These are phyloP conservation scores for Euclidia mi DNA, from an alignment of 2,888 invertebrate genomes.

Conservation along the genomic window DNA sequence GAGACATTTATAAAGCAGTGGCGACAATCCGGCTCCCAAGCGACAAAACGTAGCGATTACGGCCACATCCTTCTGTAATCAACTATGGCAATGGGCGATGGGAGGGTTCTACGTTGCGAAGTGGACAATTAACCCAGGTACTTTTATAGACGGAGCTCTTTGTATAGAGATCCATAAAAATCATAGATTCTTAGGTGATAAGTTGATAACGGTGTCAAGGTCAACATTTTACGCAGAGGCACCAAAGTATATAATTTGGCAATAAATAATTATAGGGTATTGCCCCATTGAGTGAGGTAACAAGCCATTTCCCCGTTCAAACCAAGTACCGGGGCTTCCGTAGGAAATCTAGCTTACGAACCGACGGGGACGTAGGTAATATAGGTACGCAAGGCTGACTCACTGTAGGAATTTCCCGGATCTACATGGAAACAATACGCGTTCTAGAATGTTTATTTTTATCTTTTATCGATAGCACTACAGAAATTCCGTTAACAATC, in stretches of 20 bases:
- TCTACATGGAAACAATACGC: constrained; percentile 1
- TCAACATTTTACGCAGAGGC: neutral
- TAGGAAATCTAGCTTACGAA: constrained; percentile 8
- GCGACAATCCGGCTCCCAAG: neutral
- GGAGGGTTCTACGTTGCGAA: neutral
- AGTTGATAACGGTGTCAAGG: constrained; percentile 2
- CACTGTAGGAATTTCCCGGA: constrained; percentile 3
- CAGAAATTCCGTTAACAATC: neutral
- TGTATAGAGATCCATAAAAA: neutral
- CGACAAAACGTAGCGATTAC: constrained; percentile 1
- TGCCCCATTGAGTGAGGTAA: constrained; percentile 16
- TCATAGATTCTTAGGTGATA: neutral
- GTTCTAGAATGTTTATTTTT: constrained; percentile 5
- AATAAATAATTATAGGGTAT: constrained; percentile 18
- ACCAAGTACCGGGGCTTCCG: constrained; percentile 27
- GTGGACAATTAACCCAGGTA: too few species aligned
- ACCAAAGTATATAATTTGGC: constrained; percentile 11
- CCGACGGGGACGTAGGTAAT: neutral
- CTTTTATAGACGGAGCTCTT: too few species aligned
- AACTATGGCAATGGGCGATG: neutral
- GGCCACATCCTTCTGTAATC: neutral
- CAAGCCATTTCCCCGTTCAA: constrained; percentile 19
- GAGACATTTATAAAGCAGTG: neutral
- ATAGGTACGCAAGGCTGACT: neutral
- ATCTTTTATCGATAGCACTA: neutral